A percentile compares a stretch with the other conserved stretches of the same genome.
phyloP scores from a whole-genome alignment of 2,888 invertebrate genomes.

The Tetragnatha montana region DNA sequence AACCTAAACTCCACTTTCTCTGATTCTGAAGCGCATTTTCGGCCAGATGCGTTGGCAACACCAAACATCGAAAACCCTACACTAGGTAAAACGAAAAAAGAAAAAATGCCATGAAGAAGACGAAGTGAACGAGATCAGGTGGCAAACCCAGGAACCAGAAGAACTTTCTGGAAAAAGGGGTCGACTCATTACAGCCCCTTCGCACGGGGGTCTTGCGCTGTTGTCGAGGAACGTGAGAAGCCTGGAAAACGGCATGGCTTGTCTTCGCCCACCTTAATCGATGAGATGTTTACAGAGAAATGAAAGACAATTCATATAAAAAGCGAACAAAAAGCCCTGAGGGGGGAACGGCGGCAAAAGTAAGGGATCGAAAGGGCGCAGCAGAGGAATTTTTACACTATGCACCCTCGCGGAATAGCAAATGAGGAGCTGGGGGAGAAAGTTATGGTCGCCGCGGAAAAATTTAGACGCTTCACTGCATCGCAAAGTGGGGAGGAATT shows the following conservation, averaged over 20 bases:
- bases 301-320: conserved; percentile 62
- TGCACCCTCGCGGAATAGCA: conserved; percentile 56
- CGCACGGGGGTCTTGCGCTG: conserved; percentile 40
- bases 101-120: conserved; percentile 2
- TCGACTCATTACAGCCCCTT: conserved; percentile 46
- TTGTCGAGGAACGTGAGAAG: conserved; percentile 46
- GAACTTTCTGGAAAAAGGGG: conserved; percentile 1
- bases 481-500: conserved; percentile 56
- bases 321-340: conserved; percentile 45
- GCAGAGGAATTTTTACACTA: conserved; percentile 49
- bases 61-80: background rate
- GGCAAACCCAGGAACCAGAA: conserved; percentile 50
- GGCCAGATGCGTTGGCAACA: conserved; percentile 7
- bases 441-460: conserved; percentile 40
- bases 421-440: conserved; percentile 41
- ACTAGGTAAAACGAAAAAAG: background rate
- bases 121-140: conserved; percentile 49
- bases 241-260: conserved; percentile 4
- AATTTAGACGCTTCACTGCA: conserved; percentile 50
- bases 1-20: background rate
- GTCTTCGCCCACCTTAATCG: conserved; percentile 23
- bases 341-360: background rate
- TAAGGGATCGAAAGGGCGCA: background rate
- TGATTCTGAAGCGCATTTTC: conserved; percentile 35
- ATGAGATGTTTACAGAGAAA: conserved; percentile 58